These are phyloP conservation scores for Phyllostomus discolor DNA, from an alignment of 2,113 vertebrate species.

Conservation along the genomic window DNA sequence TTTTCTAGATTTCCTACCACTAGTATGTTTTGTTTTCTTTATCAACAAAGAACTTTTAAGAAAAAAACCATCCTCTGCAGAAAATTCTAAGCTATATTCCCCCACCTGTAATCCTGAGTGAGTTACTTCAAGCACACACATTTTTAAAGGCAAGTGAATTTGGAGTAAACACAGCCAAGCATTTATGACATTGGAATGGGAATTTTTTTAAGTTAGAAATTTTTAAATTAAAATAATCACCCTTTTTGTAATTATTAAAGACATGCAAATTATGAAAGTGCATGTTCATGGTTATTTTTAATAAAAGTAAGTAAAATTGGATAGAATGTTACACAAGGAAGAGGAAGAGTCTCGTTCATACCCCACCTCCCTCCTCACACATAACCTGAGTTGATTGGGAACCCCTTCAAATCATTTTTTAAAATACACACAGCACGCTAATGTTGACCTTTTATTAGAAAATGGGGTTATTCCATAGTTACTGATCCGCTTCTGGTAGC, in stretches of 20 bases:
- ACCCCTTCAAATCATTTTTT: neutral
- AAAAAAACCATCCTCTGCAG: neutral
- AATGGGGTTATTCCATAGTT: neutral
- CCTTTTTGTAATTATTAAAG: neutral
- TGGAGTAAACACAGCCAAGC: neutral
- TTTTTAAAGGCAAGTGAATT: neutral
- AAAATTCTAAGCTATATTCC: neutral
- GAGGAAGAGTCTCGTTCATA: neutral
- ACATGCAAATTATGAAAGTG: neutral
- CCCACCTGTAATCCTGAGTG: neutral
- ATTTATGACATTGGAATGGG: neutral
- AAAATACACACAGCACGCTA: neutral
- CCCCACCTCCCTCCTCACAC: neutral
- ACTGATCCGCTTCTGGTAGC: neutral
- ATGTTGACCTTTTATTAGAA: neutral
- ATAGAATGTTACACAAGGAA: neutral
- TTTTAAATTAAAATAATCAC: neutral
- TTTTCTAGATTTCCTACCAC: conserved; percentile 26
- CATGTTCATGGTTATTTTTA: neutral
- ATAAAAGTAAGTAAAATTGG: neutral
- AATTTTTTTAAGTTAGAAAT: neutral
- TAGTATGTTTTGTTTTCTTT: neutral
- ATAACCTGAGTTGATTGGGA: neutral
- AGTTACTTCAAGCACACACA: neutral
- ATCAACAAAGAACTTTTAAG: neutral